Evolutionary conservation across 2,888 invertebrate genomes (phyloP).

Genomic region (Pollenia angustigena): DNA sequence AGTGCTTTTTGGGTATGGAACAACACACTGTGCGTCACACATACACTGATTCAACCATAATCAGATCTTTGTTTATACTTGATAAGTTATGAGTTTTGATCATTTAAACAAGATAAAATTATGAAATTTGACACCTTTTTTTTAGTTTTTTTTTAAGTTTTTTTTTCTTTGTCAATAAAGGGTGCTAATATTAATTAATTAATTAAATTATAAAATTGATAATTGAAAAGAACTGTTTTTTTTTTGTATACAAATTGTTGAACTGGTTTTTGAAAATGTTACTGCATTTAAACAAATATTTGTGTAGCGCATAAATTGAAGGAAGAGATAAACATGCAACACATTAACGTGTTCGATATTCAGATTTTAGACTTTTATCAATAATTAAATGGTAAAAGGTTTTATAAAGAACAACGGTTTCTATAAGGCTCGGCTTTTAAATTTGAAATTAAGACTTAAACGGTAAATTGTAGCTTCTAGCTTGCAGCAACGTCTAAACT

Average conservation of each 20-base stretch:
- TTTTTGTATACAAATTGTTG: conserved; percentile 5
- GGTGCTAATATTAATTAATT: conserved; percentile 10
- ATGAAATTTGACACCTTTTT: neutral
- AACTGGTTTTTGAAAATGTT: neutral
- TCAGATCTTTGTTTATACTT: too few relatives aligned
- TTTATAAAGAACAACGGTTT: too few relatives aligned
- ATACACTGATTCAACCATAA: too few relatives aligned
- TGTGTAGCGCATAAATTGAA: neutral
- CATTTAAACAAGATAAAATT: neutral
- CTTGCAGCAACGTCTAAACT: too few relatives aligned
- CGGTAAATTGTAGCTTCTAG: too few relatives aligned
- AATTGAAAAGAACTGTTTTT: conserved; percentile 20
- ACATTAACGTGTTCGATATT: neutral
- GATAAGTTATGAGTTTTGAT: too few relatives aligned
- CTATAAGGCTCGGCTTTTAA: too few relatives aligned
- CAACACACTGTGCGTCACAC: too few relatives aligned
- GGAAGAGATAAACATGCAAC: conserved; percentile 3
- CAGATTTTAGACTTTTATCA: too few relatives aligned
- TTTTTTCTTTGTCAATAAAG: neutral
- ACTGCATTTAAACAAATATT: neutral
- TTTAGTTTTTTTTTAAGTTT: neutral
- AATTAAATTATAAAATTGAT: conserved; percentile 19
- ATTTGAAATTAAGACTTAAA: too few relatives aligned
- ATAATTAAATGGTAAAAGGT: too few relatives aligned
- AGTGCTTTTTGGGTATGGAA: too few relatives aligned